Evolutionary conservation across 1,140 invertebrate genomes (phyloP).

Genomic region (Elysia chlorotica): DNA sequence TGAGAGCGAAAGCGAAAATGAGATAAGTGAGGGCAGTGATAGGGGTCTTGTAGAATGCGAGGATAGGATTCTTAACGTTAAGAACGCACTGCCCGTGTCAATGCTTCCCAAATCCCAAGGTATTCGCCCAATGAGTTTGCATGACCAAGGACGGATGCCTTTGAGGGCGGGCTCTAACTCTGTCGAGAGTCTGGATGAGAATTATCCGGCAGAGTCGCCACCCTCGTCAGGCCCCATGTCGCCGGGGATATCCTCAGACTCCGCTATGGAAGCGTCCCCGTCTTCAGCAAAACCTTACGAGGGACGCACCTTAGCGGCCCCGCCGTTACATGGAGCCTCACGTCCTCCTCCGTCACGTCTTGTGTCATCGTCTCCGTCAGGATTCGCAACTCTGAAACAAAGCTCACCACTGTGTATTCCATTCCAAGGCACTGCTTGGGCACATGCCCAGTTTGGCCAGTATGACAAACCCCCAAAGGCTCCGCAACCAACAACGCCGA

Average conservation of each 20-base stretch:
- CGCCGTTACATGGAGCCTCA: no score
- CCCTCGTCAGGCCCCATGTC: background rate
- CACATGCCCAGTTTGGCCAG: slow-evolving; percentile 12
- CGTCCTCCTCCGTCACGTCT: no score
- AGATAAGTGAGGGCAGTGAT: background rate
- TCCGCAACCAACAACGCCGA: no score
- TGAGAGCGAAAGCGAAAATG: background rate
- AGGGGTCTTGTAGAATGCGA: background rate
- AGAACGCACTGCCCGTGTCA: no score
- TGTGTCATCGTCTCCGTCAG: no score
- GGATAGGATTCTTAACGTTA: no score
- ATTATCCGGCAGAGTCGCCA: background rate
- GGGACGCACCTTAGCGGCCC: no score
- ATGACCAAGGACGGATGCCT: no score
- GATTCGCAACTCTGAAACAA: no score
- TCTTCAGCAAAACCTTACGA: background rate
- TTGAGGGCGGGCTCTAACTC: background rate
- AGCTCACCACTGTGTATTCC: no score
- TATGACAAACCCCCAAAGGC: slow-evolving; percentile 4
- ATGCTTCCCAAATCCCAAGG: no score
- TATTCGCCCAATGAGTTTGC: no score
- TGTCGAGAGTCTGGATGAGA: background rate
- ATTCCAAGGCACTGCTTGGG: slow-evolving; percentile 11
- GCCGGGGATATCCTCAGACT: background rate
- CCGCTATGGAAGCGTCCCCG: background rate